Evolutionary conservation across 2,113 vertebrate species (phyloP).

Genomic region (Carlito syrichta): DNA sequence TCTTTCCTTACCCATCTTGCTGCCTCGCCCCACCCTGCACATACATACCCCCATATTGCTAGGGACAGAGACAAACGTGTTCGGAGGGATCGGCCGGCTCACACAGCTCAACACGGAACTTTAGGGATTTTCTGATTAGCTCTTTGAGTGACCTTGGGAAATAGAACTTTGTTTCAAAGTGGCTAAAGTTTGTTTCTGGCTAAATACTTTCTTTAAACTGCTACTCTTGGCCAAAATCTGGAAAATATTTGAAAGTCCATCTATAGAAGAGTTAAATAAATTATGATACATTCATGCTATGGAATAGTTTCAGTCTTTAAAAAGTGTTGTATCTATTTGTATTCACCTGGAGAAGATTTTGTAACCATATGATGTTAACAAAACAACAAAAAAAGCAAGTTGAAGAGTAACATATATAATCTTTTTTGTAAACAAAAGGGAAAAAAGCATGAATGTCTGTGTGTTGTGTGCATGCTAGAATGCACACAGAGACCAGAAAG

Average conservation of each 20-base stretch:
- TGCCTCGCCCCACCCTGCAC: rapidly evolving
- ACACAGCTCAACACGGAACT: neutral
- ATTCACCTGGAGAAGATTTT: neutral
- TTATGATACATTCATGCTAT: neutral
- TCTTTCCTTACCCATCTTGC: neutral
- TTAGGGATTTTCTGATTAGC: neutral
- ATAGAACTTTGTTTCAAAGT: constrained; percentile 6
- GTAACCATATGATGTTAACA: neutral
- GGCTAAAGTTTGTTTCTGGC: neutral
- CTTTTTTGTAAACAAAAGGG: neutral
- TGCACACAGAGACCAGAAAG: neutral
- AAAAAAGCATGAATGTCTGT: neutral
- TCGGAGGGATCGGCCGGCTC: neutral
- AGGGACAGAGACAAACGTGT: neutral
- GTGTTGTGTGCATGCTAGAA: rapidly evolving
- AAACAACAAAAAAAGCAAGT: neutral
- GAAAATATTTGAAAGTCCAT: neutral
- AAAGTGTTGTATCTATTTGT: neutral
- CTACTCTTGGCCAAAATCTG: neutral
- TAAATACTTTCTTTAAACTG: constrained; percentile 5
- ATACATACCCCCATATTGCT: rapidly evolving
- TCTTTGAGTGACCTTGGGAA: neutral
- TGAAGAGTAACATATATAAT: neutral
- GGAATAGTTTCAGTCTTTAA: neutral
- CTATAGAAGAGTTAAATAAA: neutral